Base-by-base conservation (phyloP, 2,113 vertebrate species). In the Pheucticus melanocephalus region DNA sequence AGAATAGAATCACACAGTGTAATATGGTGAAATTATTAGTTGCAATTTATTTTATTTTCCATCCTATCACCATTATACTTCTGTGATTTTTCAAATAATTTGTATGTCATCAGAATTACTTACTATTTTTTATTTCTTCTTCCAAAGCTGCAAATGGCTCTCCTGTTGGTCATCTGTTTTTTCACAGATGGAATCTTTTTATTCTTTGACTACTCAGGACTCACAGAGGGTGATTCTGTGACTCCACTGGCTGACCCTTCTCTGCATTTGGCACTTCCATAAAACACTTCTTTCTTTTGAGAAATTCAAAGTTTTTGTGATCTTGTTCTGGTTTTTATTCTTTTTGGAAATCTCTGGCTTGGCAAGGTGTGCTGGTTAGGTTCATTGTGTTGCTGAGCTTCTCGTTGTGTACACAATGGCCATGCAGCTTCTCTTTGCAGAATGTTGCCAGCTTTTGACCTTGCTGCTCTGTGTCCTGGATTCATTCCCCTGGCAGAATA, bases 391-490 rank as follows among this genome's bases (percentile, higher is more conserved):
- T 88, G 15, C 45, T 56, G 33, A 15, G 31, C 66, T 75, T 76
- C 40, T 42, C 73, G 27, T 0, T 24, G 50, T 21, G 45, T 16
- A 35, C 68, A 11, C 28, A 33, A 11, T 6, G 6, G 6, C 57
- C 53, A 40, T 0, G 0, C 16, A 51, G 14, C 24, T 88, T 53
- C 59, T 65, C 50, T 53, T 72, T 57, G 56, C 0, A 0, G 19
- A 86, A 48, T 37, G 50, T 73, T 88, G 40, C 10, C 54, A 57
- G 42, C 17, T 54, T 86, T 51, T 77, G 15, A 50, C 51, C 28
- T 70, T 79, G 33, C 56, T 73, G 21, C 28, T 91, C 53, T 23
- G 12, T 77, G 59, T 57, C 45, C 37, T 48, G 75, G 13, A 47
- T 82, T 61, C 37, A 30, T 86, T 45, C 42, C 51, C 42, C 21